Evolutionary conservation across 2,797 vertebrate species (phyloP).

Genomic region (Karalla daura): DNA sequence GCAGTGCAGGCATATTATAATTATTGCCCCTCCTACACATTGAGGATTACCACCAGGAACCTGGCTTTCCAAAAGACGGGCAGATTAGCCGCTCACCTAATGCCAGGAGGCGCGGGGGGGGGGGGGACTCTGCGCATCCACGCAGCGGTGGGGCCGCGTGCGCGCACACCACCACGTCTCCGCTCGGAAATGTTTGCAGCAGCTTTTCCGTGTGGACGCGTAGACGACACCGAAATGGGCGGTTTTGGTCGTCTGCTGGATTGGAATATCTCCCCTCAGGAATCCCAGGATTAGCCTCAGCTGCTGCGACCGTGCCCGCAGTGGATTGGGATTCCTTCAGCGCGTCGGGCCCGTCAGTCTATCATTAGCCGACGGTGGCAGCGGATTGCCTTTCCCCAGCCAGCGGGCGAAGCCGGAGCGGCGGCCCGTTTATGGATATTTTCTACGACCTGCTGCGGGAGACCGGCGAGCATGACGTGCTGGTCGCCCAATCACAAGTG

Average conservation of each 20-base stretch:
- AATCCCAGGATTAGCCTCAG: slow-evolving; percentile 72
- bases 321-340: slow-evolving; percentile 52
- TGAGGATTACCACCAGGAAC: slow-evolving; percentile 71
- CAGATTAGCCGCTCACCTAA: slow-evolving; percentile 70
- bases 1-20: slow-evolving; percentile 71
- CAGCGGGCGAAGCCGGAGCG: slow-evolving; percentile 27
- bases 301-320: slow-evolving; percentile 54
- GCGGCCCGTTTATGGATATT: slow-evolving; percentile 40
- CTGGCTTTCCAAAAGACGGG: slow-evolving; percentile 55
- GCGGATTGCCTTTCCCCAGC: slow-evolving; percentile 26
- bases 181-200: slow-evolving; percentile 67
- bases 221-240: slow-evolving; percentile 48
- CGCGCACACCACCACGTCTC: neutral
- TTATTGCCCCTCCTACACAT: slow-evolving; percentile 60
- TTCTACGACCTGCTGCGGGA: slow-evolving; percentile 30
- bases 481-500: slow-evolving; percentile 73
- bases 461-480: slow-evolving; percentile 65
- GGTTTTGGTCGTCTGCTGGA: slow-evolving; percentile 71
- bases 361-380: slow-evolving; percentile 54
- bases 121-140: slow-evolving; percentile 4
- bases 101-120: slow-evolving; percentile 39
- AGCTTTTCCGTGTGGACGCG: slow-evolving; percentile 67
- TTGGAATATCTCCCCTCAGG: slow-evolving; percentile 77
- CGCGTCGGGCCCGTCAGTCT: slow-evolving; percentile 45
- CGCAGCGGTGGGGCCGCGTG: slow-evolving; percentile 1